Base-by-base conservation (phyloP, 2,797 vertebrate genomes). In the Pogonophryne albipinna region DNA sequence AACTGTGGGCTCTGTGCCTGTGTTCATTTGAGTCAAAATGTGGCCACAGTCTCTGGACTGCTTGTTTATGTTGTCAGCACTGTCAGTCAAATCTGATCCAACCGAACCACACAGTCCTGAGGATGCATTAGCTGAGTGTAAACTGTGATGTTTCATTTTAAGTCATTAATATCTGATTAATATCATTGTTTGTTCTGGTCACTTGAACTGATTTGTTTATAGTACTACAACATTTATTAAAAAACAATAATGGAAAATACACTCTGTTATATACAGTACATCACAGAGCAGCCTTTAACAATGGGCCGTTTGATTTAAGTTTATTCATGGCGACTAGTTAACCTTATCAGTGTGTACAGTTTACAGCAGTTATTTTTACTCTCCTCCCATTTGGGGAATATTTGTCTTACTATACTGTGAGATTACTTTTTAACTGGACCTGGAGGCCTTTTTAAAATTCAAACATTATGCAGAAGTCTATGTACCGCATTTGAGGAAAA, bases 391-490 rank as follows among this genome's bases (percentile, higher is more conserved):
- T 27, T 20, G 16, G 10, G 58, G n/a, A 62, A 69, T 72, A 69
- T 80, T 62, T 56, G 55, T 66, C 58, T 60, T 34, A 19, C 9
- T 41, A 0, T 20, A 2, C 4, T 50, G 4, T 47, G 6, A 52
- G 4, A 59, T 63, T 3, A 53, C 46, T 58, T 19, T 27, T 17
- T 23, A 55, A 42, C 50, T 2, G 1, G 38, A 2, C 19, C 4
- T 0, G 13, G 19, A 52, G 38, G 51, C 44, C 55, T 44, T 51
- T 69, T 56, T 66, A 56, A 53, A 66, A 78, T 47, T n/a, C 45
- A 82, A 2, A 60, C 41, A 60, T 63, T 56, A 76, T 78, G 53
- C 71, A 14, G 11, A 23, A 57, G 51, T 68, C 16, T 51, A n/a
- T n/a, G n/a, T n/a, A 19, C 2, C 42, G 14, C 20, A 56, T 59